phyloP scores from a whole-genome alignment of 2,888 invertebrate genomes.

The Leucophora obtusa region DNA sequence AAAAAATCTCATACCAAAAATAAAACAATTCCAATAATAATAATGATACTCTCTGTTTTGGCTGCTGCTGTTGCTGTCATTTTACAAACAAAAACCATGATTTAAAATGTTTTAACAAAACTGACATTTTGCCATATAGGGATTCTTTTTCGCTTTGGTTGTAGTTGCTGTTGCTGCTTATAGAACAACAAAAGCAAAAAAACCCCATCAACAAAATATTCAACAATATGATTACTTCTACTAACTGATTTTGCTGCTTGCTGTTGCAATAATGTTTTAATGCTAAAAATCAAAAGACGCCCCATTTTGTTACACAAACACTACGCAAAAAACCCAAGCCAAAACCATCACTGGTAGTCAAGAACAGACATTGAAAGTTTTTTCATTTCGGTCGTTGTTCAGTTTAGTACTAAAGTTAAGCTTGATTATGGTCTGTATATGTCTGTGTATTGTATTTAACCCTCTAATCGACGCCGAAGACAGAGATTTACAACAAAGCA shows the following conservation, averaged over 20 bases:
- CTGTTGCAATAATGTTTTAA: constrained; percentile 5
- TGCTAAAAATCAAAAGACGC: constrained; percentile 20
- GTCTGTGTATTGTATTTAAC: background rate
- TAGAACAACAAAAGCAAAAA: background rate
- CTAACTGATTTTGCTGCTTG: background rate
- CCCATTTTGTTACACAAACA: constrained; percentile 8
- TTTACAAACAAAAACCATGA: constrained; percentile 17
- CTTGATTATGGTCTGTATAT: background rate
- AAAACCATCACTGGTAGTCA: constrained; percentile 12
- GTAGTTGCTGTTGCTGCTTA: constrained; percentile 14
- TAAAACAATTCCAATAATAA: background rate
- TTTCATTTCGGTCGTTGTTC: background rate
- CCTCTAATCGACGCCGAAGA: background rate
- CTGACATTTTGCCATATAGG: constrained; percentile 29
- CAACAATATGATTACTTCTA: constrained; percentile 6
- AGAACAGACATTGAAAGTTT: constrained; percentile 40
- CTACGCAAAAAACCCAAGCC: background rate
- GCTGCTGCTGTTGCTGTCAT: constrained; percentile 24
- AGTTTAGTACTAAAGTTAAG: background rate
- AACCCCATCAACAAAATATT: constrained; percentile 3
- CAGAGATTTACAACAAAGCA: too few species aligned
- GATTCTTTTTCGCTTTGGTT: background rate
- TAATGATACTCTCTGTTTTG: background rate
- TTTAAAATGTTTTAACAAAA: constrained; percentile 32
- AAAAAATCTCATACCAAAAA: too few species aligned